Conservation (phyloP, 2,888 invertebrate genomes). For the Bellardia bayeri region DNA sequence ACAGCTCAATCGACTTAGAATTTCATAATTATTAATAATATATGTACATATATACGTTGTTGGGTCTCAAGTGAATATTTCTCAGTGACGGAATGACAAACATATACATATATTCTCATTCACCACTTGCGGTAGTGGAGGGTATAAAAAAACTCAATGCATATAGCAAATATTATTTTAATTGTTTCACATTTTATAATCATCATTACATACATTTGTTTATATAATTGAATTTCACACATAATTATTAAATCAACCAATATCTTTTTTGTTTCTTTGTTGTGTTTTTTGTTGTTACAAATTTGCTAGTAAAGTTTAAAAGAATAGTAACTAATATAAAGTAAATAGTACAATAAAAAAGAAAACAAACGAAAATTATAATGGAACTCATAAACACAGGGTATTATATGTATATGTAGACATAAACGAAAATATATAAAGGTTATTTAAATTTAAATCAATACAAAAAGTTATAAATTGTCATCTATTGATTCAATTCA, state of each 20-base stretch:
- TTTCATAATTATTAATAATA: no score
- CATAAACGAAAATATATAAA: constrained; percentile 17
- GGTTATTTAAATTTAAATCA: constrained; percentile 18
- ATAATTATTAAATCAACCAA: constrained; percentile 40
- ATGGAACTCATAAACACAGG: constrained; percentile 34
- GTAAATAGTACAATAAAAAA: constrained; percentile 10
- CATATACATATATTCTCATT: no score
- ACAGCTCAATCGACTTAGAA: no score
- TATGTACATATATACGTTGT: no score
- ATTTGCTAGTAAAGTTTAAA: constrained; percentile 53
- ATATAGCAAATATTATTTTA: neutral
- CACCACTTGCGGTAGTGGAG: no score
- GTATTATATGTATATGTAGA: constrained; percentile 1
- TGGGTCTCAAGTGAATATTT: no score
- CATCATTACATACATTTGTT: constrained; percentile 54
- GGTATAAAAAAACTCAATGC: no score
- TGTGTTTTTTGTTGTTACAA: constrained; percentile 23
- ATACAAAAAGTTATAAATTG: constrained; percentile 16
- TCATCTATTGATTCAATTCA: constrained; percentile 84
- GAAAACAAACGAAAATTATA: constrained; percentile 34
- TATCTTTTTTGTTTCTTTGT: neutral
- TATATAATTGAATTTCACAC: constrained; percentile 59
- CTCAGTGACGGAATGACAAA: no score
- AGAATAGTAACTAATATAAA: constrained; percentile 34
- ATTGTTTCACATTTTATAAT: constrained; percentile 33